Percentiles rank a stretch among this genome's conserved stretches.
These are phyloP conservation scores for Nephrotoma appendiculata DNA, from an alignment of 2,888 invertebrate genomes.

Conservation along the genomic window DNA sequence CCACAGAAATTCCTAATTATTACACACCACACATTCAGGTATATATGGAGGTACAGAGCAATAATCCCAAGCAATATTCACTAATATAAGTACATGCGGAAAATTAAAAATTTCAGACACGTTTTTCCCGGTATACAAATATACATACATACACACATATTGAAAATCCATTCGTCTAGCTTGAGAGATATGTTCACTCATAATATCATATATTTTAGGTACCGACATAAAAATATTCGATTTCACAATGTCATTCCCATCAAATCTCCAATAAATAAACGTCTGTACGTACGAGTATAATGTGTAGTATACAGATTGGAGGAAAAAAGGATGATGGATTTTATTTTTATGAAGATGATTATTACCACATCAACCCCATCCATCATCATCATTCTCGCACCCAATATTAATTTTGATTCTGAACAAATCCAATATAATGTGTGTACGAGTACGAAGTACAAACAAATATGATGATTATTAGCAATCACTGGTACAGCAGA, in stretches of 20 bases:
- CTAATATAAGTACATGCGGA: neutral
- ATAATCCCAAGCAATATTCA: neutral
- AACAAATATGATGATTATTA: neutral
- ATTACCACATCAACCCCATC: neutral
- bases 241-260: neutral
- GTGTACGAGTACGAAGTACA: neutral
- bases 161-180: neutral
- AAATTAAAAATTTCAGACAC: neutral
- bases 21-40: neutral
- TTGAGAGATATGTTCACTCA: neutral
- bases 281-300: neutral
- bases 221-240: neutral
- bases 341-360: neutral
- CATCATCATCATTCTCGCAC: neutral
- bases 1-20: neutral
- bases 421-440: neutral
- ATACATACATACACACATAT: neutral
- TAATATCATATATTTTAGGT: neutral
- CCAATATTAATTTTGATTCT: neutral
- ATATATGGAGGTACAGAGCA: neutral
- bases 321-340: neutral
- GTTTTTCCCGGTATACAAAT: neutral
- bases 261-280: neutral
- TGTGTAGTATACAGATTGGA: neutral
- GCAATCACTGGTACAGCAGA: neutral